Evolutionary conservation across 2,888 invertebrate genomes (phyloP).

Genomic region (Micoletzkya japonica): DNA sequence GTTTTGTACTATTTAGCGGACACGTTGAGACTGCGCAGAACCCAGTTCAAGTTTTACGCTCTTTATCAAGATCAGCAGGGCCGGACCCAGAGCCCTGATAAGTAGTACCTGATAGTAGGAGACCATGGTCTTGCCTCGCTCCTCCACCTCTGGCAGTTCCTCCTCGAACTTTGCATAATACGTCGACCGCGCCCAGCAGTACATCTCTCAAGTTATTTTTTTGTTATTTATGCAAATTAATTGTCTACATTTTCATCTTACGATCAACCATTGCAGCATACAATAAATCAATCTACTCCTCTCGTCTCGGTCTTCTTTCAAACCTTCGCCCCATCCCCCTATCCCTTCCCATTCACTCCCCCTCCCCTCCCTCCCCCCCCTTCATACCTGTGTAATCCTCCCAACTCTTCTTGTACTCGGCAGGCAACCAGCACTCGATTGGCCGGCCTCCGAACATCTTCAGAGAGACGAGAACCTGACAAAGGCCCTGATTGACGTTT

Average conservation of each 20-base stretch:
- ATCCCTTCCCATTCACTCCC: neutral
- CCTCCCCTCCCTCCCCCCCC: neutral
- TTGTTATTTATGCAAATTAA: neutral
- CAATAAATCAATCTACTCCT: too few relatives aligned
- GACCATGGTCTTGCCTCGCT: constrained; percentile 47
- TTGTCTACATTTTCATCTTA: too few relatives aligned
- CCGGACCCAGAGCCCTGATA: neutral
- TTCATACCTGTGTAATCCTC: constrained; percentile 60
- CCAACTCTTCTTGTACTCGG: constrained; percentile 61
- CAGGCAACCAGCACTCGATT: constrained; percentile 62
- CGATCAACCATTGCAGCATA: too few relatives aligned
- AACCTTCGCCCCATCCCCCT: too few relatives aligned
- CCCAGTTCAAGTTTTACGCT: neutral
- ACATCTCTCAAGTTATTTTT: constrained; percentile 50
- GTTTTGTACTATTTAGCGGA: too few relatives aligned
- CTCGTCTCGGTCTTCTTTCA: too few relatives aligned
- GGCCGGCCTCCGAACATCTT: constrained; percentile 63
- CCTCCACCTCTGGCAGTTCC: constrained; percentile 54
- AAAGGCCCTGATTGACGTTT: neutral
- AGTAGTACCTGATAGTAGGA: constrained; percentile 58
- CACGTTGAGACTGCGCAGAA: neutral
- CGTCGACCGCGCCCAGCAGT: constrained; percentile 63
- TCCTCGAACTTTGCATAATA: constrained; percentile 61
- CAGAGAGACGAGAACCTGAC: constrained; percentile 58
- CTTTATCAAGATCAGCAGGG: neutral